Percentiles rank a stretch among this genome's conserved stretches.
phyloP scores from a whole-genome alignment of 2,113 vertebrate species.

The Colossoma macropomum region DNA sequence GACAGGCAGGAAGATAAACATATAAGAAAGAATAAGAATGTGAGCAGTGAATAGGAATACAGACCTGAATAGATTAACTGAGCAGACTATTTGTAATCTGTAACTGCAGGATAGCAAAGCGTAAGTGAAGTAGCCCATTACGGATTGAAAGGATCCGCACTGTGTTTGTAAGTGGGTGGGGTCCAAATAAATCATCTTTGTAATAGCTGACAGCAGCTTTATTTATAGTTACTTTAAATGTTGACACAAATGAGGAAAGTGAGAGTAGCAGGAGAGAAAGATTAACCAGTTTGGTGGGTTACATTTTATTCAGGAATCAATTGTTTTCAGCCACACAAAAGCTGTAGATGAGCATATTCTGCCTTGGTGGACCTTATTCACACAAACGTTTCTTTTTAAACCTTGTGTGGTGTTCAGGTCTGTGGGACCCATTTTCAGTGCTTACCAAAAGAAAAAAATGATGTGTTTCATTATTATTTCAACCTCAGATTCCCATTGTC shows the following conservation, averaged over 20 bases:
- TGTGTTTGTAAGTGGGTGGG: neutral
- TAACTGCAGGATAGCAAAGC: neutral
- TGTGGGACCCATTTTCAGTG: too few relatives aligned
- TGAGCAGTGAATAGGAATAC: too few relatives aligned
- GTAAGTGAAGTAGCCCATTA: too few relatives aligned
- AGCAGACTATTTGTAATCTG: too few relatives aligned
- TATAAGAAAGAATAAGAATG: too few relatives aligned
- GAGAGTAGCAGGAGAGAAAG: neutral
- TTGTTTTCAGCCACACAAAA: neutral
- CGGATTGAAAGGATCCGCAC: too few relatives aligned
- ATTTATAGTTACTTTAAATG: neutral
- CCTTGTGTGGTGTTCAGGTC: too few relatives aligned
- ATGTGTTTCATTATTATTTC: too few relatives aligned
- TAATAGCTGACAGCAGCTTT: neutral
- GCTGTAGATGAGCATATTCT: neutral
- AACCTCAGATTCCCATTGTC: too few relatives aligned
- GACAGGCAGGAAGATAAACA: neutral
- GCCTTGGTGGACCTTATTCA: neutral
- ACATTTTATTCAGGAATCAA: neutral
- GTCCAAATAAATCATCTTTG: neutral
- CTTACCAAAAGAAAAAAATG: too few relatives aligned
- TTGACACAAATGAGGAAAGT: neutral
- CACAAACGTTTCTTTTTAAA: neutral
- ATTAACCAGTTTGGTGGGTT: conserved; percentile 18
- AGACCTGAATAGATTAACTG: too few relatives aligned